These are phyloP conservation scores for Podargus strigoides DNA, from an alignment of 2,797 vertebrate species.

Conservation along the genomic window DNA sequence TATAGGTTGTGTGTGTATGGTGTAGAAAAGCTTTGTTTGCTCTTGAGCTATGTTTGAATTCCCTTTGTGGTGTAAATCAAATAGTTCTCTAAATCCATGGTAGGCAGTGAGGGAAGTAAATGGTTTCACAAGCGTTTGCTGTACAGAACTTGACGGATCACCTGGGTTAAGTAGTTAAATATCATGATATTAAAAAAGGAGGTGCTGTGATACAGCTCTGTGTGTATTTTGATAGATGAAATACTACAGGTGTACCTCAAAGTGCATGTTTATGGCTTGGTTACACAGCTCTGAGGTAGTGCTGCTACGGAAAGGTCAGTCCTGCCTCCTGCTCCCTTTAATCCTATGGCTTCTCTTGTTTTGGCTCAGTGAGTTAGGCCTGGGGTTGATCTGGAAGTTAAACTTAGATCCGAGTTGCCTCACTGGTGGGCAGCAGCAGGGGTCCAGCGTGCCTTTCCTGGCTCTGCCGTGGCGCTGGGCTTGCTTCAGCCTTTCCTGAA, in stretches of 20 bases:
- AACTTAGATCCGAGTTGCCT: background rate
- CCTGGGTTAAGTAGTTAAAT: conserved; percentile 22
- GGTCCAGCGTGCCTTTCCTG: background rate
- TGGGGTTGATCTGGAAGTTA: background rate
- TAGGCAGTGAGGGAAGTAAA: conserved; percentile 52
- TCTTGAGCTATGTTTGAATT: conserved; percentile 18
- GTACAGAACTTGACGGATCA: conserved; percentile 36
- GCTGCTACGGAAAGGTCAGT: background rate
- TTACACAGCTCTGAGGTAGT: background rate
- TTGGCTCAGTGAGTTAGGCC: background rate
- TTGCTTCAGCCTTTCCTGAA: background rate
- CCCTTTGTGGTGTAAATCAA: conserved; percentile 41
- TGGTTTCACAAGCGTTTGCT: conserved; percentile 50
- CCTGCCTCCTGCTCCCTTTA: background rate
- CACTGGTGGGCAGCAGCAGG: background rate
- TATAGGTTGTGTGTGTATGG: background rate
- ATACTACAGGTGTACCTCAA: background rate
- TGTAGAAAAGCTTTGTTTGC: conserved; percentile 15
- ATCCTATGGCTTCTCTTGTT: background rate
- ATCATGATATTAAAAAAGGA: background rate
- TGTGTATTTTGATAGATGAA: background rate
- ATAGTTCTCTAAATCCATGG: background rate
- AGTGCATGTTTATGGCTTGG: background rate
- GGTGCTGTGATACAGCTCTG: background rate
- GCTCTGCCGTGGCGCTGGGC: background rate